Base-by-base conservation (phyloP, 2,113 vertebrate genomes). In the Peromyscus californicus region DNA sequence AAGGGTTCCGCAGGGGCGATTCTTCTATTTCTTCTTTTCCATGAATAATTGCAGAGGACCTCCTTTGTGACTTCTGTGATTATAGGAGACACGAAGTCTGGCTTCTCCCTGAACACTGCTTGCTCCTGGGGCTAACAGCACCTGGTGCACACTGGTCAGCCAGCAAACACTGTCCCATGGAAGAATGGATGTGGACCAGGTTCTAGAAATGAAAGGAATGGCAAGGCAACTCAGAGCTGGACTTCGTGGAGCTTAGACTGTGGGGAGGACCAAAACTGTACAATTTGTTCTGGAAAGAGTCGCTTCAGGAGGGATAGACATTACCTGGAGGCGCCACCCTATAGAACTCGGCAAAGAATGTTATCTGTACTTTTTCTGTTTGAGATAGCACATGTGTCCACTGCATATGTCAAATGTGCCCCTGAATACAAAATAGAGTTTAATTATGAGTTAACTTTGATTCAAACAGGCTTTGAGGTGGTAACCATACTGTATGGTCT, bases 11-110 rank as follows among this genome's bases (percentile, higher is more conserved):
- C 2, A 9, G 24, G n/a, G 65, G 84, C 0, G 0, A 15, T 87
- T 82, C 54, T 72, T 75, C 54, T 48, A 78, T 57, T 67, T 86
- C 15, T 67, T 86, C 15, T 19, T 29, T 39, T 31, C 59, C 39
- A 0, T 54, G 84, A 87, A 51, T 48, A 26, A 48, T 48, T 8
- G 4, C 9, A 24, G 39, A 42, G 26, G 10, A 0, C 31, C 19
- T 11, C 3, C 59, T 79, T 76, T 24, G 74, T 84, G 70, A 83
- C 51, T 36, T 42, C 19, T 6, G 0, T 2, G 1, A 6, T 19
- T 4, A 2, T 11, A 65, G 39, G 65, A 72, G 7, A 33, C 12
- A 0, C 3, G 1, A 29, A 39, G 61, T 65, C 8, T 0, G 1
- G 51, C 6, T 94, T 24, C 2, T 9, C 3, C 33, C 74, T 6